These are phyloP conservation scores for Syngnathus acus DNA, from an alignment of 2,797 vertebrate species.

Conservation along the genomic window DNA sequence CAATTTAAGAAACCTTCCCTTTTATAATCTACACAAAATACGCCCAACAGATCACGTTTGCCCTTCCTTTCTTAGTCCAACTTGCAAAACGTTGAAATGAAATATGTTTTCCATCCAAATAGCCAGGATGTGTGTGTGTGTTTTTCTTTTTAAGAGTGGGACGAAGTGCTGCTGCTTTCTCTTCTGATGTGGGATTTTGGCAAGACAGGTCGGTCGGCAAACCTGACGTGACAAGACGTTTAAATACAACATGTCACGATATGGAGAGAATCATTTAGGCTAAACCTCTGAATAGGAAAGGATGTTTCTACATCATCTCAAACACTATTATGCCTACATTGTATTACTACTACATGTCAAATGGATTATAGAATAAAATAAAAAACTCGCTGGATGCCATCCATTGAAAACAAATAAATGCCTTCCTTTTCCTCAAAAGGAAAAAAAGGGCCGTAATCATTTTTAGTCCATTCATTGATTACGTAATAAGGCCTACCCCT, in stretches of 20 bases:
- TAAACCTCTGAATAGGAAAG: not conserved
- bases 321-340: not conserved
- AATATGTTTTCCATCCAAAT: conserved; percentile 48
- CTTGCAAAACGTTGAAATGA: conserved; percentile 59
- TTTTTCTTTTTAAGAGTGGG: not conserved
- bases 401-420: no score
- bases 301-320: not conserved
- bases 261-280: not conserved
- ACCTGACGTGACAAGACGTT: not conserved
- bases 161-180: not conserved
- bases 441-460: no score
- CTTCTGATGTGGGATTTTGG: not conserved
- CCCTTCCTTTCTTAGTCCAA: not conserved
- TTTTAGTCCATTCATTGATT: no score
- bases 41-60: not conserved
- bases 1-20: not conserved
- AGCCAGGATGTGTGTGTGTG: not conserved
- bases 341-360: not conserved
- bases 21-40: not conserved
- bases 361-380: not conserved
- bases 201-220: not conserved
- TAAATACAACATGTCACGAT: not conserved
- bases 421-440: no score
- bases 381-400: no score
- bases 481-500: not conserved